phyloP scores from a whole-genome alignment of 2,113 vertebrate genomes.

The Scortum barcoo region DNA sequence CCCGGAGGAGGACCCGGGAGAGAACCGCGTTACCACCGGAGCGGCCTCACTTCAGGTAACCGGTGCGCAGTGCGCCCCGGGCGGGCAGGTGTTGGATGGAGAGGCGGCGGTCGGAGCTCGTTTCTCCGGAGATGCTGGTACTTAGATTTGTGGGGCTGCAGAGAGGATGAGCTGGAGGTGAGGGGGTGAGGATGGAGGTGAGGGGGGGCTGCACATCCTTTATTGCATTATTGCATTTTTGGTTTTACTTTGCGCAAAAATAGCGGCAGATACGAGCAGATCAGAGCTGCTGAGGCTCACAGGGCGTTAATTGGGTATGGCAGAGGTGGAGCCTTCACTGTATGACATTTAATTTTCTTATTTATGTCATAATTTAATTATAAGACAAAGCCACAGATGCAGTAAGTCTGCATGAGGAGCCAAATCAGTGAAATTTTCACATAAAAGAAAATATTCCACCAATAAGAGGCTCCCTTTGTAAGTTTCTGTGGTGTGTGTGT shows the following conservation, averaged over 20 bases:
- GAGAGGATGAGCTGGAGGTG: background rate
- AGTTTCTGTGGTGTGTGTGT: conserved; percentile 16
- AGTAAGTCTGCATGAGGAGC: background rate
- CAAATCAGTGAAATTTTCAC: background rate
- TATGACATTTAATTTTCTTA: too few species aligned
- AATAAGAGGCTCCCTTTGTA: background rate
- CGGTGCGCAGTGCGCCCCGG: conserved; percentile 20
- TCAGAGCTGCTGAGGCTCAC: background rate
- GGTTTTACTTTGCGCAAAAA: conserved; percentile 68
- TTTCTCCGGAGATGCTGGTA: too few species aligned
- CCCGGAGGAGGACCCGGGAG: conserved; percentile 79
- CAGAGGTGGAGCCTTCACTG: background rate
- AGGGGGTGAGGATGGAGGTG: background rate
- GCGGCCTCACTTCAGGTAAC: conserved; percentile 83
- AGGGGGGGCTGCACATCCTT: background rate
- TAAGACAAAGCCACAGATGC: conserved; percentile 21
- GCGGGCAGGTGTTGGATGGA: conserved; percentile 65
- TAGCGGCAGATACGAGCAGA: conserved; percentile 43
- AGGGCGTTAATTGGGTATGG: background rate
- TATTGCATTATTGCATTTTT: too few species aligned
- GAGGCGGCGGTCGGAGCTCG: conserved; percentile 47
- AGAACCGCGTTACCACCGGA: conserved; percentile 77
- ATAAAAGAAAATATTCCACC: background rate
- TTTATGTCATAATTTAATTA: too few species aligned
- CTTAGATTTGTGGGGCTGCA: conserved; percentile 35